Evolutionary conservation across 1,140 invertebrate genomes (phyloP).

Genomic region (Pogonomyrmex californicus): DNA sequence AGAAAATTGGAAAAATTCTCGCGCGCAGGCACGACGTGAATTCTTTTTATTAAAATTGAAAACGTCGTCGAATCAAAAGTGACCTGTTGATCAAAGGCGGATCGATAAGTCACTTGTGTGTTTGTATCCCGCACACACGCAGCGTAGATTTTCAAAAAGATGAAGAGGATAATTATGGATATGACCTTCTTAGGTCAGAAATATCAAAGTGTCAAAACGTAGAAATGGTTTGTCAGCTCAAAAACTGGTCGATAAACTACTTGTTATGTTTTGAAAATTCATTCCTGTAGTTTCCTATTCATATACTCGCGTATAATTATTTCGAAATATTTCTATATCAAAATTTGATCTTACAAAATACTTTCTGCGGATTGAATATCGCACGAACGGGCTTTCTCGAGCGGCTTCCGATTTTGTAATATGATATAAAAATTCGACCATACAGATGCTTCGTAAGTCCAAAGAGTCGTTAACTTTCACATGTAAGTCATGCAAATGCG

Average conservation of each 20-base stretch:
- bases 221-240: neutral
- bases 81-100: neutral
- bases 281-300: neutral
- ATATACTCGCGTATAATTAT: conserved; percentile 24
- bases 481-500: conserved; percentile 35
- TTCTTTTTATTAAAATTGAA: neutral
- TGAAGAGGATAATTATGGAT: neutral
- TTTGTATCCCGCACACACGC: neutral
- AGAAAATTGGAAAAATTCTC: conserved; percentile 8
- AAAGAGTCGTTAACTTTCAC: conserved; percentile 26
- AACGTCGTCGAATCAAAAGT: neutral
- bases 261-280: neutral
- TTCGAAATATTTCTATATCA: conserved; percentile 58
- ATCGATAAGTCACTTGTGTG: neutral
- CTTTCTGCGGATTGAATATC: conserved; percentile 53
- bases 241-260: conserved; percentile 1
- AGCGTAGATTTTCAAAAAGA: neutral
- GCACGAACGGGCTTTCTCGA: conserved; percentile 45
- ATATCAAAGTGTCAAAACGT: neutral
- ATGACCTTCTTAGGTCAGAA: neutral
- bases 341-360: conserved; percentile 72
- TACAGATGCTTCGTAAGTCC: conserved; percentile 18
- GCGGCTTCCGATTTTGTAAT: neutral
- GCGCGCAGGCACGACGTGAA: conserved; percentile 2
- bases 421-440: conserved; percentile 51